Percentiles rank a stretch among this genome's conserved stretches.
phyloP scores from a whole-genome alignment of 2,797 vertebrate species.

The Sebastes iracundus region DNA sequence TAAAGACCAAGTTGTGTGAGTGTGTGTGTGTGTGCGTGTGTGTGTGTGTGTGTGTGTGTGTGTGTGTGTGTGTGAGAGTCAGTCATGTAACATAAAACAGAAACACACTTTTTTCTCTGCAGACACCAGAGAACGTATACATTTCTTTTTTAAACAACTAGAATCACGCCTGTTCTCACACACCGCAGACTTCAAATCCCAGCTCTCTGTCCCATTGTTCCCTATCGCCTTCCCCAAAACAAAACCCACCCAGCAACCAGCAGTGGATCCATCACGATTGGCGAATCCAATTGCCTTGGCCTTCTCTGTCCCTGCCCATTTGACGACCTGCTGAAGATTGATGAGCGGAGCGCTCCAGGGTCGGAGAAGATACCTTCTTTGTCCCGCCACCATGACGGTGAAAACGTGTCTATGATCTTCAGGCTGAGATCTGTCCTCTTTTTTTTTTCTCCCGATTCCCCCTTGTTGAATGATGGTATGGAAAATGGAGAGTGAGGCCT shows the following conservation, averaged over 20 bases:
- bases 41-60: neutral
- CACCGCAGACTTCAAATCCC: neutral
- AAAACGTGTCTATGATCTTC: constrained; percentile 60
- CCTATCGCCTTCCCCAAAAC: neutral
- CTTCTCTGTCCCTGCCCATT: constrained; percentile 69
- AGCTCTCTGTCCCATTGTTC: neutral
- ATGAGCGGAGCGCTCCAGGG: constrained; percentile 64
- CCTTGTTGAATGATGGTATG: constrained; percentile 62
- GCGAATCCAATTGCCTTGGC: constrained; percentile 67
- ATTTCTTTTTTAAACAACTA: neutral
- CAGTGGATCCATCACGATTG: constrained; percentile 62
- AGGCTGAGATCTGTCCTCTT: constrained; percentile 50
- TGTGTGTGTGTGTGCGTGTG: neutral
- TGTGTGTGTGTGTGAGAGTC: constrained; percentile 1
- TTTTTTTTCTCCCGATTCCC: neutral
- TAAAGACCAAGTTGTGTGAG: constrained; percentile 41
- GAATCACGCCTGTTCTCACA: neutral
- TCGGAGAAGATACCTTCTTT: constrained; percentile 62
- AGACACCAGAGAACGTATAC: neutral
- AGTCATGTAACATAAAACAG: constrained; percentile 14
- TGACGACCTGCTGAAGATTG: constrained; percentile 74
- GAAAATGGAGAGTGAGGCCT: constrained; percentile 67
- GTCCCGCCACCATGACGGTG: constrained; percentile 41
- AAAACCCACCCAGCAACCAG: neutral
- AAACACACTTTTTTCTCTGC: neutral